Conservation (phyloP, 2,888 invertebrate genomes). For the Pantelozetes paolii region DNA sequence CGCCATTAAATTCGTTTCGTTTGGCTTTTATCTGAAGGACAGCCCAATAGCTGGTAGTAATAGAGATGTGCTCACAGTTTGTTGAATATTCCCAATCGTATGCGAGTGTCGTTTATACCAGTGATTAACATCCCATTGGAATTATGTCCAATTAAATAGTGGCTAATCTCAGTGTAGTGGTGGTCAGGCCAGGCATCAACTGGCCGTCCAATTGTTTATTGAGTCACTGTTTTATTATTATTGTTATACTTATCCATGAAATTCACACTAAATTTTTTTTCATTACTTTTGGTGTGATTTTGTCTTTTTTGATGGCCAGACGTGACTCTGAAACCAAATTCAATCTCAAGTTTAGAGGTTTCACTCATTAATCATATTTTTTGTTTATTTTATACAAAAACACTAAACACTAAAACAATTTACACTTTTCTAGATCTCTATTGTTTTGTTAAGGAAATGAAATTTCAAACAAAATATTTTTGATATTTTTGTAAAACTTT, state of each 20-base stretch:
- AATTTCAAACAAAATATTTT: background rate
- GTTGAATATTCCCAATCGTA: slow-evolving; percentile 25
- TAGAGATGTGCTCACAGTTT: slow-evolving; percentile 19
- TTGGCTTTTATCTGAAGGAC: slow-evolving; percentile 15
- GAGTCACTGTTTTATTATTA: background rate
- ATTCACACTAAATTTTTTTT: background rate
- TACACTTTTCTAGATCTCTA: slow-evolving; percentile 17
- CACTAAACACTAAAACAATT: background rate
- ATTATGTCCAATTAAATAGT: slow-evolving; percentile 21
- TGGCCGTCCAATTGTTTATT: background rate
- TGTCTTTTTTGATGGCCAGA: background rate
- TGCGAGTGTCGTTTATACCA: slow-evolving; percentile 23
- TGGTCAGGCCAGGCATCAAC: background rate
- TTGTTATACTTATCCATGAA: background rate
- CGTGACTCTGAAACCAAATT: slow-evolving; percentile 34
- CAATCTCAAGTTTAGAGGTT: slow-evolving; percentile 19
- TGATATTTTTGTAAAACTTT: too few species aligned
- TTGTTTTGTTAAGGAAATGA: background rate
- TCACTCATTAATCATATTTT: slow-evolving; percentile 13
- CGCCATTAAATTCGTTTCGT: slow-evolving; percentile 17
- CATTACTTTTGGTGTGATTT: background rate
- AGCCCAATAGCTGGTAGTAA: background rate
- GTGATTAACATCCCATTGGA: slow-evolving; percentile 34
- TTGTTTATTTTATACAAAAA: background rate
- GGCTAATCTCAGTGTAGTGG: slow-evolving; percentile 29